These are phyloP conservation scores for Neotoxoptera formosana DNA, from an alignment of 1,140 invertebrate species.

Conservation along the genomic window DNA sequence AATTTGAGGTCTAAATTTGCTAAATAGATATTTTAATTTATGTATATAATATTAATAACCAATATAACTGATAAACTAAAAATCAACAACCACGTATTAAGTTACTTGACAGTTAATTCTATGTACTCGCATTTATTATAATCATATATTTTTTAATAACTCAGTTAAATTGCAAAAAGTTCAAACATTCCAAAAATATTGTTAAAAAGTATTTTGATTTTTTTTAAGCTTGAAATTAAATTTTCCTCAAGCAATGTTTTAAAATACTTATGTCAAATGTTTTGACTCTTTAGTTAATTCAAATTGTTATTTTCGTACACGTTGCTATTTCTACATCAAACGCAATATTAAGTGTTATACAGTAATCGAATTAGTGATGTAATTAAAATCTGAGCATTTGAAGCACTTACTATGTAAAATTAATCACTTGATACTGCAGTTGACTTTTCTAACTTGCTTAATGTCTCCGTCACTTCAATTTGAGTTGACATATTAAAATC, in stretches of 20 bases:
- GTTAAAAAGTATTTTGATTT: neutral
- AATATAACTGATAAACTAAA: neutral
- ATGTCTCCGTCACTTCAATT: neutral
- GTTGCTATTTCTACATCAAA: neutral
- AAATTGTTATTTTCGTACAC: neutral
- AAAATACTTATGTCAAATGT: neutral
- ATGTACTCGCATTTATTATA: neutral
- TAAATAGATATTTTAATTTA: too few species aligned
- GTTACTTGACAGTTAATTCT: neutral
- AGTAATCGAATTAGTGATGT: neutral
- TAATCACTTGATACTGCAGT: neutral
- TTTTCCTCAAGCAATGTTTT: neutral
- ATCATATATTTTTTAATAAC: neutral
- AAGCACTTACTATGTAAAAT: constrained; percentile 2
- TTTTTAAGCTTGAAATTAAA: neutral
- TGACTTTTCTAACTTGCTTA: neutral
- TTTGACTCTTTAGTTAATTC: neutral
- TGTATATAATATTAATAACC: neutral
- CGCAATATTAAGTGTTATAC: neutral
- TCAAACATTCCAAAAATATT: neutral
- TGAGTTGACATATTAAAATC: neutral
- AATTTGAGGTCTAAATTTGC: too few species aligned
- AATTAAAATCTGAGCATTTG: neutral
- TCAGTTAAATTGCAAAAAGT: neutral
- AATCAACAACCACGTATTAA: neutral